These are phyloP conservation scores for Halictus rubicundus DNA, from an alignment of 1,140 invertebrate genomes.

Conservation along the genomic window DNA sequence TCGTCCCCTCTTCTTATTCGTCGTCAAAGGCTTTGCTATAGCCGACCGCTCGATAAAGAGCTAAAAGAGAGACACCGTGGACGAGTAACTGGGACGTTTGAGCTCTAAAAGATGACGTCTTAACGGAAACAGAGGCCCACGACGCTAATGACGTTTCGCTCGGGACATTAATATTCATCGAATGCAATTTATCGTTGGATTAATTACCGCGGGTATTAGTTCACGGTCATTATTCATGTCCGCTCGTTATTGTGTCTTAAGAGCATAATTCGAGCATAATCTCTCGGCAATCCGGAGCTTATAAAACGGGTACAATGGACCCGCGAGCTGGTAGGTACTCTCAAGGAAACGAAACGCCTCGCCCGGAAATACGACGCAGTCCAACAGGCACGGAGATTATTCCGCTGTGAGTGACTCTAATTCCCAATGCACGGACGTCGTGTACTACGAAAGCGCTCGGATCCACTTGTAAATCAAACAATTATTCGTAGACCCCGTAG, in stretches of 20 bases:
- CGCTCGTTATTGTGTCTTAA: constrained; percentile 30
- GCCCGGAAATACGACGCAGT: not conserved
- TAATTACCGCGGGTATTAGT: constrained; percentile 1
- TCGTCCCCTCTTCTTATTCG: too few relatives aligned
- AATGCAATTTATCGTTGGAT: constrained; percentile 31
- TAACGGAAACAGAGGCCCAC: not conserved
- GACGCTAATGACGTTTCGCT: not conserved
- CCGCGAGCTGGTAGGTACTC: not conserved
- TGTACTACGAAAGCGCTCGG: not conserved
- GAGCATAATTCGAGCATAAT: constrained; percentile 52
- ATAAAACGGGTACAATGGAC: constrained; percentile 15
- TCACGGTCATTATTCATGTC: constrained; percentile 36
- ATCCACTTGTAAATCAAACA: too few relatives aligned
- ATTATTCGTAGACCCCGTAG: too few relatives aligned
- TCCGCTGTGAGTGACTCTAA: constrained; percentile 33
- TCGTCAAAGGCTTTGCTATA: too few relatives aligned
- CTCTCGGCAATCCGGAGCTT: constrained; percentile 17
- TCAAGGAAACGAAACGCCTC: constrained; percentile 2
- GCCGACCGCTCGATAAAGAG: too few relatives aligned
- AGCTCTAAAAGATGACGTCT: not conserved
- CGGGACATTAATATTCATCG: constrained; percentile 31
- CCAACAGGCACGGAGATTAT: constrained; percentile 22
- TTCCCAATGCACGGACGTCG: constrained; percentile 21
- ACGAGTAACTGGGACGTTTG: too few relatives aligned
- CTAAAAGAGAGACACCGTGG: too few relatives aligned